These are phyloP conservation scores for Xestia ashworthii DNA, from an alignment of 2,888 invertebrate genomes.

Conservation along the genomic window DNA sequence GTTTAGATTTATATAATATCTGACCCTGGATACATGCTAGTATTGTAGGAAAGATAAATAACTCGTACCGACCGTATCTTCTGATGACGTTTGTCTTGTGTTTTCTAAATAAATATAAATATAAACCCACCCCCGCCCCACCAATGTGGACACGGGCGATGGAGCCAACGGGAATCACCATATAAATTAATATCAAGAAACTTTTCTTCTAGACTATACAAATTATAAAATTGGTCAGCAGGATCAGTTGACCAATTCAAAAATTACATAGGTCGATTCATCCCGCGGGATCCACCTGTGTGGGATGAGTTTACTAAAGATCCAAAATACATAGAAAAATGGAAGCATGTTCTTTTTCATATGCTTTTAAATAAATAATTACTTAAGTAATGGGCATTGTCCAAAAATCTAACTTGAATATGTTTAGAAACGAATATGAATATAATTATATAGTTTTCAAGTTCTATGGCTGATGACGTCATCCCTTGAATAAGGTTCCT, in stretches of 20 bases:
- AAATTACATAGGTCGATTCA: too few relatives aligned
- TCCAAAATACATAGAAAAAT: neutral
- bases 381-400: neutral
- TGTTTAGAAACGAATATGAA: neutral
- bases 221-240: too few relatives aligned
- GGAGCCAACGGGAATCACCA: too few relatives aligned
- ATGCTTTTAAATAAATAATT: neutral
- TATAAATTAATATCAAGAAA: too few relatives aligned
- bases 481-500: neutral
- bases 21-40: neutral
- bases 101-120: too few relatives aligned
- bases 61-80: neutral
- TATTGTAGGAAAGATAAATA: neutral
- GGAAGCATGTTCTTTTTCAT: neutral
- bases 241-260: too few relatives aligned
- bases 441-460: too few relatives aligned
- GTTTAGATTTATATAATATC: neutral
- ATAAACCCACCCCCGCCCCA: too few relatives aligned
- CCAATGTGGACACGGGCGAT: too few relatives aligned
- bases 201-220: too few relatives aligned
- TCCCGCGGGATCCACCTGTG: too few relatives aligned
- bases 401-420: neutral
- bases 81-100: neutral
- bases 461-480: neutral
- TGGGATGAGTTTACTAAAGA: too few relatives aligned